Percentiles rank a stretch among this genome's conserved stretches.
Evolutionary conservation across 2,888 invertebrate genomes (phyloP).

Genomic region (Hypercompe scribonia): DNA sequence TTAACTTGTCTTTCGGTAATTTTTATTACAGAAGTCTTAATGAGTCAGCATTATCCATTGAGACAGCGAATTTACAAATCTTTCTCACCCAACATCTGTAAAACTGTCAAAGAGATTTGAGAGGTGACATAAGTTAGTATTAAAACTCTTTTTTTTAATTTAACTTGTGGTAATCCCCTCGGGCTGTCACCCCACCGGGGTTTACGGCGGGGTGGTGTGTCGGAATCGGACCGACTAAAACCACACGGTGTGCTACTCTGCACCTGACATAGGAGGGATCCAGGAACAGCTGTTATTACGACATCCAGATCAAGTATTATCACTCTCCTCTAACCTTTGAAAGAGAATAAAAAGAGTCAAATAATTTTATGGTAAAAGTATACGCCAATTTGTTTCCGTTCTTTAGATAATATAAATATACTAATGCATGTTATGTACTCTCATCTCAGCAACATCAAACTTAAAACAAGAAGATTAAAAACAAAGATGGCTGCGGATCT

Average conservation of each 20-base stretch:
- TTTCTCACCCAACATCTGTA: not conserved
- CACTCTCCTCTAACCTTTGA: not conserved
- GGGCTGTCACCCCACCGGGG: too few relatives aligned
- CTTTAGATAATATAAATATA: not conserved
- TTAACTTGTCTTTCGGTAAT: too few relatives aligned
- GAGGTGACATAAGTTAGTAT: not conserved
- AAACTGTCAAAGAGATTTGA: not conserved
- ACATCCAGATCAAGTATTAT: too few relatives aligned
- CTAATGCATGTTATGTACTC: not conserved
- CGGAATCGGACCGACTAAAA: too few relatives aligned
- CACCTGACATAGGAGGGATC: too few relatives aligned
- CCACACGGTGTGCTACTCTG: too few relatives aligned
- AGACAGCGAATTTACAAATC: not conserved
- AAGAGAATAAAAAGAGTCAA: not conserved
- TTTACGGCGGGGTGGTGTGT: too few relatives aligned
- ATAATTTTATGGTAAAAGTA: not conserved
- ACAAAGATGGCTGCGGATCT: slow-evolving; percentile 45
- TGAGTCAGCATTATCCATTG: not conserved
- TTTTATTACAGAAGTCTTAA: not conserved
- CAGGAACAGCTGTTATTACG: too few relatives aligned
- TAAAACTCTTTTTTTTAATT: too few relatives aligned
- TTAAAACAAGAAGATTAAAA: slow-evolving; percentile 44
- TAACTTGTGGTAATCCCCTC: too few relatives aligned
- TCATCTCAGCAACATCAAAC: slow-evolving; percentile 36
- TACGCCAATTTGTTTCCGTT: not conserved